phyloP scores from a whole-genome alignment of 2,888 invertebrate species.

The Enchytraeus crypticus region DNA sequence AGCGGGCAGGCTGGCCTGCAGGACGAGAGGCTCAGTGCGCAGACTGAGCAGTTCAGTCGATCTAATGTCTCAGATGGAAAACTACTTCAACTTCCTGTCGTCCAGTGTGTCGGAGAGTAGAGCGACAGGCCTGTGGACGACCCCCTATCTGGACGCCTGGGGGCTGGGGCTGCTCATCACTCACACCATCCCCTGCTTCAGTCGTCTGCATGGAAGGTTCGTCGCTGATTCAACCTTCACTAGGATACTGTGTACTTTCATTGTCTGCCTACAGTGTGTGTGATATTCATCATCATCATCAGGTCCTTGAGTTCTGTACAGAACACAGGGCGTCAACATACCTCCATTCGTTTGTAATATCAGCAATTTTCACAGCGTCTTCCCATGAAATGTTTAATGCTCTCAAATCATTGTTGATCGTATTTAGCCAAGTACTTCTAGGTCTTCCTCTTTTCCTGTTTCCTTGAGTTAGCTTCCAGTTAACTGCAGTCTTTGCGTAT shows the following conservation, averaged over 20 bases:
- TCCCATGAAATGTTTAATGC: no score
- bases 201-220: slow-evolving; percentile 40
- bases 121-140: slow-evolving; percentile 49
- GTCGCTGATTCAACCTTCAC: slow-evolving; percentile 15
- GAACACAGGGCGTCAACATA: no score
- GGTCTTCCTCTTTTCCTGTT: no score
- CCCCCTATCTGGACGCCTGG: slow-evolving; percentile 49
- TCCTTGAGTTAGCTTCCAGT: no score
- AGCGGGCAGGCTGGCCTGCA: slow-evolving; percentile 46
- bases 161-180: slow-evolving; percentile 50
- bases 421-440: no score
- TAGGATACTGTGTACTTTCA: neutral
- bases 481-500: no score
- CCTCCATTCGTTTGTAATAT: no score
- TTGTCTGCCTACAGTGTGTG: no score
- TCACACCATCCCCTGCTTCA: slow-evolving; percentile 47
- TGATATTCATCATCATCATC: no score
- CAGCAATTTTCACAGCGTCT: no score
- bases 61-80: slow-evolving; percentile 49
- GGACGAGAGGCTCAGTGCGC: slow-evolving; percentile 43
- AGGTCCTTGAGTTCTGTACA: no score
- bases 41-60: slow-evolving; percentile 47
- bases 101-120: slow-evolving; percentile 40
- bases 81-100: slow-evolving; percentile 49
- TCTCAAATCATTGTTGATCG: no score